A percentile compares a stretch with the other conserved stretches of the same genome.
phyloP scores from a whole-genome alignment of 2,888 invertebrate species.

The Aelia acuminata region DNA sequence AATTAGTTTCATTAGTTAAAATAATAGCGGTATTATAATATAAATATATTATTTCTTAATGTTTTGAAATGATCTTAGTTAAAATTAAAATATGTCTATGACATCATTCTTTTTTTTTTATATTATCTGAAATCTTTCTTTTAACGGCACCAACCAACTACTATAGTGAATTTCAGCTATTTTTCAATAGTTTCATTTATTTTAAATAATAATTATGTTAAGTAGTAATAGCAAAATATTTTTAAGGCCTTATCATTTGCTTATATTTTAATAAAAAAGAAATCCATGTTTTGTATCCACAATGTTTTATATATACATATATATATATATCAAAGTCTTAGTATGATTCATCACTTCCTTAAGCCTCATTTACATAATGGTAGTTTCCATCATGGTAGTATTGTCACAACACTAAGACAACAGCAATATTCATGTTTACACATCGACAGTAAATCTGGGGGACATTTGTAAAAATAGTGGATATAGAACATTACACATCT shows the following conservation, averaged over 20 bases:
- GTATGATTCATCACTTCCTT: slow-evolving; percentile 4
- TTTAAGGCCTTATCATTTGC: slow-evolving; percentile 38
- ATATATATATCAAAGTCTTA: neutral
- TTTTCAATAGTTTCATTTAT: neutral
- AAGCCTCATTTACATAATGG: neutral
- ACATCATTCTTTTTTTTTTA: neutral
- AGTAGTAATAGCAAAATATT: slow-evolving; percentile 23
- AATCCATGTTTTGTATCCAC: slow-evolving; percentile 11
- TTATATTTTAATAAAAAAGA: slow-evolving; percentile 13
- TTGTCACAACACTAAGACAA: too few species aligned
- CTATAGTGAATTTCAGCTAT: neutral
- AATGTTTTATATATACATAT: neutral
- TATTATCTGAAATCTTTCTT: neutral
- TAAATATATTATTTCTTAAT: neutral
- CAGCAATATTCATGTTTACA: too few species aligned
- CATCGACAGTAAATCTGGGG: too few species aligned
- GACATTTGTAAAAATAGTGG: too few species aligned
- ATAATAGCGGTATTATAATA: neutral
- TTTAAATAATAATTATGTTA: neutral
- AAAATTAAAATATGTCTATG: neutral
- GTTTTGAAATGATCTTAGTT: neutral
- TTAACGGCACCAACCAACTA: neutral
- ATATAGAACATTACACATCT: too few species aligned
- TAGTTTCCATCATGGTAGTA: too few species aligned
- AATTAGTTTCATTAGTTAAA: neutral